Evolutionary conservation across 2,113 vertebrate genomes (phyloP), one percentile per base, ranked within the genome.

Genomic region (Leptosomus discolor): DNA sequence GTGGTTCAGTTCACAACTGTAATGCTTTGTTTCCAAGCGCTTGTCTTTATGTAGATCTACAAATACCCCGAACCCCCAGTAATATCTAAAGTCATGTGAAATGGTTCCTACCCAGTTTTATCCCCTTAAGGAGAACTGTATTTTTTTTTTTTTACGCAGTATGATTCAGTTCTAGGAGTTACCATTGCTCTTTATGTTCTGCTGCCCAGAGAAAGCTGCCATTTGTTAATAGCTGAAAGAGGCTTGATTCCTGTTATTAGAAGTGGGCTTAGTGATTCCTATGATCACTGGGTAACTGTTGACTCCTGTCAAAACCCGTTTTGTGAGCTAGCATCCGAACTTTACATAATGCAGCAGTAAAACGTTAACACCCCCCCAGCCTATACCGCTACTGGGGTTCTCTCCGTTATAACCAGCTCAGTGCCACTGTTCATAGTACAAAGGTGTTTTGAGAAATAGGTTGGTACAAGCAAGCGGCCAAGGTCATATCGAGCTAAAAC

Each of bases 331-430:
- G 36, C 41, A 30, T 30, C 39, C 3, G 1, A 45, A 69, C 21
- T 34, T 64, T 8, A 50, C 14, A 14, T 53, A 39, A 39, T 7
- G 22, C 13, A 43, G n/a, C 48, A 76, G 24, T 57, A 63, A 76
- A 85, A 26, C 0, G 1, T 58, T 8, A 26, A 34, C 22, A 23
- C 22, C 15, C 19, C 10, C 2, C 5, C 27, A n/a, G 4, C 16
- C 23, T 14, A 0, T 36, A 21, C 54, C 27, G 39, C 43, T 80
- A 1, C 32, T 24, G 39, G 21, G 22, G 9, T 18, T 5, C 46
- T 64, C 22, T 16, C n/a, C 24, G 1, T 51, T 78, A 46, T 15
- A 46, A 46, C 11, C 34, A 43, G 15, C 64, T 85, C 63, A 81
- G 23, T n/a, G 15, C 37, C 32, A 37, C 26, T 74, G 20, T 50